Evolutionary conservation across 2,113 vertebrate genomes (phyloP).

Genomic region (Hylia prasina): DNA sequence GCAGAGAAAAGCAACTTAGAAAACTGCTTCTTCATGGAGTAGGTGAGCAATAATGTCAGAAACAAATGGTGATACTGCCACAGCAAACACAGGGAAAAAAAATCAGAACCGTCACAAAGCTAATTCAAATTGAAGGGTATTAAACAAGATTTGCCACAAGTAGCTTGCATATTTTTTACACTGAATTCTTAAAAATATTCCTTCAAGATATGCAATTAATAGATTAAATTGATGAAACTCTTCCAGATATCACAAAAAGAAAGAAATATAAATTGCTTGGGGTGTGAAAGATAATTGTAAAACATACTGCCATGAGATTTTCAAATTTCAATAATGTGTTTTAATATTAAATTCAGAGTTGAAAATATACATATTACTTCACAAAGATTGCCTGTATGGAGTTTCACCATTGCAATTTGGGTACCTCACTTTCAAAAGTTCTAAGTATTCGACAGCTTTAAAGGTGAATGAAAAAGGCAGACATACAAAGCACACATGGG

Average conservation of each 20-base stretch:
- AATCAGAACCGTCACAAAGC: not conserved
- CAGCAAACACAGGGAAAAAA: not conserved
- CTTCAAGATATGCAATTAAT: not conserved
- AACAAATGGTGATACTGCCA: not conserved
- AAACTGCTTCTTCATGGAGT: not conserved
- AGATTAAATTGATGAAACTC: not conserved
- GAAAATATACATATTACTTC: not conserved
- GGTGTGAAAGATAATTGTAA: not conserved
- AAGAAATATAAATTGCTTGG: not conserved
- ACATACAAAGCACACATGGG: not conserved
- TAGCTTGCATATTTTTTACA: conserved; percentile 25
- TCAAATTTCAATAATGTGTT: not conserved
- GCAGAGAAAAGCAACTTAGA: not conserved
- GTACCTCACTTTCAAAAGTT: not conserved
- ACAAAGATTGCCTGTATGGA: not conserved
- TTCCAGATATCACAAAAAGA: not conserved
- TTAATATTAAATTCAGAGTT: not conserved
- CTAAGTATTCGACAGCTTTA: not conserved
- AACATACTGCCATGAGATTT: not conserved
- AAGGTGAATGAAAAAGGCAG: not conserved
- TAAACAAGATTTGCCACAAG: conserved; percentile 30
- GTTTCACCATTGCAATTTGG: not conserved
- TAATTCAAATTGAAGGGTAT: conserved; percentile 29
- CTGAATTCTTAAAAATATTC: conserved; percentile 15
- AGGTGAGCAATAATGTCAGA: not conserved